phyloP scores from a whole-genome alignment of 2,888 invertebrate genomes.

The Sinhomidia bicolor region DNA sequence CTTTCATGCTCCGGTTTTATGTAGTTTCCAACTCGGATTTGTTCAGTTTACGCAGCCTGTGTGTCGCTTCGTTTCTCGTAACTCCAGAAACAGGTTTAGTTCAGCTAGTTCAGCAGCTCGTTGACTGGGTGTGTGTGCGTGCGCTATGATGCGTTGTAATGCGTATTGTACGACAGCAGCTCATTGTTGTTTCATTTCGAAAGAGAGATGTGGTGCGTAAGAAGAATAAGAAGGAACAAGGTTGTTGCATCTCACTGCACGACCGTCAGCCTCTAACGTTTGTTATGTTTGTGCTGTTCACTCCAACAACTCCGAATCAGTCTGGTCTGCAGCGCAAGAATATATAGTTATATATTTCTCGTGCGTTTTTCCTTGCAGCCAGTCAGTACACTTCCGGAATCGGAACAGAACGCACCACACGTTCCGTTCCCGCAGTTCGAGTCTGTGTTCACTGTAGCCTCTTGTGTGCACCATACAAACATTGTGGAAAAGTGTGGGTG shows the following conservation, averaged over 20 bases:
- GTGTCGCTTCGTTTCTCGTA: background rate
- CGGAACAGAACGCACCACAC: background rate
- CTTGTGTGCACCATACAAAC: background rate
- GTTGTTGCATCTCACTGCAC: slow-evolving; percentile 4
- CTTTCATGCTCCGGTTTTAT: background rate
- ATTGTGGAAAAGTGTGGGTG: too few relatives aligned
- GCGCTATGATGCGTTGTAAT: too few relatives aligned
- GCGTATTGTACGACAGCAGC: too few relatives aligned
- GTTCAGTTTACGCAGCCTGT: too few relatives aligned
- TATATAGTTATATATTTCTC: background rate
- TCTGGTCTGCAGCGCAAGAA: background rate
- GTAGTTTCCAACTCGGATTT: background rate
- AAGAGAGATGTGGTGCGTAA: background rate
- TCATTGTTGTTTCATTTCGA: background rate
- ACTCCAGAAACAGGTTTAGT: background rate
- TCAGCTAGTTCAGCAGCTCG: background rate
- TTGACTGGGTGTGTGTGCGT: too few relatives aligned
- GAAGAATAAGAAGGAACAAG: background rate
- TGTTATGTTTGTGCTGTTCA: background rate
- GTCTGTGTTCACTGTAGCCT: background rate
- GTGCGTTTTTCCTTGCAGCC: background rate
- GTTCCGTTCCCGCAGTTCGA: background rate
- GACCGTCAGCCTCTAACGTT: background rate
- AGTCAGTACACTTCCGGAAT: slow-evolving; percentile 47
- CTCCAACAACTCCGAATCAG: background rate